Evolutionary conservation across 2,113 vertebrate species (phyloP).

Genomic region (Entosphenus tridentatus): DNA sequence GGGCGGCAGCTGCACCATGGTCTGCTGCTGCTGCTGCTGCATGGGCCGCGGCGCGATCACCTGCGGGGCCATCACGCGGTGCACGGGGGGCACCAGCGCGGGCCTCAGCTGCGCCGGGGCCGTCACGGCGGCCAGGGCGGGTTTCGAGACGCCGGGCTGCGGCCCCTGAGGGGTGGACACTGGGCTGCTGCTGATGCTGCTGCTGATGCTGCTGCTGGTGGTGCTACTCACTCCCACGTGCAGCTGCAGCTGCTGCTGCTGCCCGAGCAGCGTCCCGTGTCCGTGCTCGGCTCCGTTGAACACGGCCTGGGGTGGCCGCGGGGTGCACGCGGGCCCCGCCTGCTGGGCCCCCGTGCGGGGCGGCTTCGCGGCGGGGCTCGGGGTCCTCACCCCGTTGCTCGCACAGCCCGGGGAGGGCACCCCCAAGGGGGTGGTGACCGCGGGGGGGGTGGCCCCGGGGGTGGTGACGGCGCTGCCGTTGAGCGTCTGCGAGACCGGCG

Average conservation of each 20-base stretch:
- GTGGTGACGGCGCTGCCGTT: no score
- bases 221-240: not conserved
- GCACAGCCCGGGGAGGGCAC: no score
- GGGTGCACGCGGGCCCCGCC: constrained; percentile 10
- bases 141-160: not conserved
- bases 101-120: not conserved
- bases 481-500: no score
- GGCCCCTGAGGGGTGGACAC: not conserved
- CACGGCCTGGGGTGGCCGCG: constrained; percentile 1
- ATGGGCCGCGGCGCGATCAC: constrained; percentile 46
- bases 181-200: constrained; percentile 12
- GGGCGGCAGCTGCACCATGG: constrained; percentile 50
- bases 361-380: not conserved
- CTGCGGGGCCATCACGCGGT: constrained; percentile 41
- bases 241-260: not conserved
- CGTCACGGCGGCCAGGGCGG: constrained; percentile 4
- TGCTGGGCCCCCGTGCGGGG: not conserved
- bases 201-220: constrained; percentile 10
- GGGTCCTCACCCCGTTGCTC: constrained; percentile 10
- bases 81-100: not conserved
- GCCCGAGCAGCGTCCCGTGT: not conserved
- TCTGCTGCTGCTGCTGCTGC: constrained; percentile 17
- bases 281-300: not conserved
- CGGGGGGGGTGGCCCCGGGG: no score
- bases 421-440: no score